Percentiles rank a stretch among this genome's conserved stretches.
These are phyloP conservation scores for Sebastes paucispinis DNA, from an alignment of 2,797 vertebrate genomes.

Conservation along the genomic window DNA sequence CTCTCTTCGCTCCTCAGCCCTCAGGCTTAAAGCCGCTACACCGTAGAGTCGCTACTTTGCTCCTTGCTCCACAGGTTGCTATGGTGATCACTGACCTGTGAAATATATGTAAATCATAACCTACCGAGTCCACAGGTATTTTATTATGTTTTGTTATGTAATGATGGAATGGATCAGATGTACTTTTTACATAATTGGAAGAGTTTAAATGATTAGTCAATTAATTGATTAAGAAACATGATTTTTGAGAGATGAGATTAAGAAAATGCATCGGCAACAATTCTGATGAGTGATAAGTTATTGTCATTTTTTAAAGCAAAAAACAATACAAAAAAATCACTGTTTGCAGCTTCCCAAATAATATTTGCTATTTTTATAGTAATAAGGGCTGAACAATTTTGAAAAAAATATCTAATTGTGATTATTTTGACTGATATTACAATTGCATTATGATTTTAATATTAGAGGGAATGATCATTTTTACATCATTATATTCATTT, in stretches of 20 bases:
- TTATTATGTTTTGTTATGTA: slow-evolving; percentile 1
- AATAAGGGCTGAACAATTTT: too few species aligned
- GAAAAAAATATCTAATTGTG: too few species aligned
- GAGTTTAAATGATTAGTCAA: background rate
- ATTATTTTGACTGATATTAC: too few species aligned
- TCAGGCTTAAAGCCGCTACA: slow-evolving; percentile 51
- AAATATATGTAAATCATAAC: slow-evolving; percentile 61
- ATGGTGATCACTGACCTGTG: slow-evolving; percentile 65
- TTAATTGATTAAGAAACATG: background rate
- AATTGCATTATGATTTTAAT: too few species aligned
- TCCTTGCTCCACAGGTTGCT: slow-evolving; percentile 62
- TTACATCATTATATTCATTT: too few species aligned
- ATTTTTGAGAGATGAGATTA: too few species aligned
- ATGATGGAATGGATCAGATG: background rate
- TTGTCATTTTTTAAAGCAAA: background rate
- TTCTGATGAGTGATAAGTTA: background rate
- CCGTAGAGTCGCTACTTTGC: slow-evolving; percentile 9
- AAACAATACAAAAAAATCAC: background rate
- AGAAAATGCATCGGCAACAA: background rate
- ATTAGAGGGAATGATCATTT: too few species aligned
- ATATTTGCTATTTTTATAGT: background rate
- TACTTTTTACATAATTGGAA: background rate
- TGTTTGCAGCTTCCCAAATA: background rate
- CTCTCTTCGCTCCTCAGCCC: slow-evolving; percentile 35
- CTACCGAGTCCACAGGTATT: slow-evolving; percentile 26